These are phyloP conservation scores for Oscheius sp. DNA, from an alignment of 2,888 invertebrate species.

Conservation along the genomic window DNA sequence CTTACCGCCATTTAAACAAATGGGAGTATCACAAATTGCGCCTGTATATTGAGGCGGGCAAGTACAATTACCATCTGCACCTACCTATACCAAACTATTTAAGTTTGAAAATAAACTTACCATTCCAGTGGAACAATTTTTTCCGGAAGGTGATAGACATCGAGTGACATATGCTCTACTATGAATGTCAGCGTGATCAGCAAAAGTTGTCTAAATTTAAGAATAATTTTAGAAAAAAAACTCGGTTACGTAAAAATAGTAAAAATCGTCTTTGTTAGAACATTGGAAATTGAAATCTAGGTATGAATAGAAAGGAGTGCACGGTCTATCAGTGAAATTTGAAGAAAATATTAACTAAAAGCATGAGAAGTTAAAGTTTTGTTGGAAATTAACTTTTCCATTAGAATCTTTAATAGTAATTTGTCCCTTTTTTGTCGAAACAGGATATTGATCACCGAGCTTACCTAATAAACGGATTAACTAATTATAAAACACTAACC, in stretches of 20 bases:
- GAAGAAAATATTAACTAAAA: too few relatives aligned
- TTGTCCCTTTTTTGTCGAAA: too few relatives aligned
- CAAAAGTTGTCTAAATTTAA: slow-evolving; percentile 10
- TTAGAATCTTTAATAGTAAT: too few relatives aligned
- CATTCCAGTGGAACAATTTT: not conserved
- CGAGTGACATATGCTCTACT: slow-evolving; percentile 10
- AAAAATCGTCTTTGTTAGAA: not conserved
- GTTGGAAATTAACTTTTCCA: too few relatives aligned
- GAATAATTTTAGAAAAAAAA: not conserved
- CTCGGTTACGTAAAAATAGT: slow-evolving; percentile 6
- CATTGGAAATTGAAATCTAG: slow-evolving; percentile 6
- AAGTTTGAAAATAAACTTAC: not conserved
- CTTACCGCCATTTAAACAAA: slow-evolving; percentile 15
- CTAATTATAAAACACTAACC: too few relatives aligned
- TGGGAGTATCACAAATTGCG: not conserved
- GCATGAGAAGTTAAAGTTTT: too few relatives aligned
- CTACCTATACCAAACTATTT: not conserved
- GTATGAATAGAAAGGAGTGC: too few relatives aligned
- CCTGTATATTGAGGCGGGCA: not conserved
- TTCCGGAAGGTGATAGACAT: slow-evolving; percentile 1
- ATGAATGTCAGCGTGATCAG: not conserved
- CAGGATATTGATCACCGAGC: too few relatives aligned
- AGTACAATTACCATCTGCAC: not conserved
- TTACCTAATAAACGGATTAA: too few relatives aligned
- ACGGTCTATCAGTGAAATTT: too few relatives aligned